Base-by-base conservation (phyloP, 2,888 invertebrate species). In the Acleris cristana region DNA sequence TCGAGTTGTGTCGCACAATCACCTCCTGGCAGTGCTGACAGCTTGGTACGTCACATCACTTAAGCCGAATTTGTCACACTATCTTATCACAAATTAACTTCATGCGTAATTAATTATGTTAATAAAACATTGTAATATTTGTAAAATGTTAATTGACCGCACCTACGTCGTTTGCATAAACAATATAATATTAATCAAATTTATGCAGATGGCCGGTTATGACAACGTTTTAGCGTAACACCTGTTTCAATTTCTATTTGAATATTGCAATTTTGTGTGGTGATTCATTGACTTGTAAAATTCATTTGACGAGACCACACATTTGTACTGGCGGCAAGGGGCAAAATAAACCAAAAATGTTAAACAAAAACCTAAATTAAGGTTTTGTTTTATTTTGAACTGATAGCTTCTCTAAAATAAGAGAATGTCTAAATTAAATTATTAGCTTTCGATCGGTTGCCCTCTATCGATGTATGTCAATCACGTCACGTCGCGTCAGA, bases 1-100 rank as follows among this genome's bases (percentile, higher is more conserved):
- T 88, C 87, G 79, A 81, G 79, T 82, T 79, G 80, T 85, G 85
- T 81, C 83, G 84, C 82, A 80, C 80, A 80, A 82, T 86, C 83
- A 82, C 74, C 74, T 64, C 75, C 74, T 60, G 69, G 80, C 79
- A 80, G 74, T 70, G 72, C 71, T 64, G 70, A 58, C 74, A 34
- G 26, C 60, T 55, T 21, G 70, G 78, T 76, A 55, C 56, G 49
- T n/a, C 18, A 49, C 40, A n/a, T 56, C 49, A 18, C 40, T 56
- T 61, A 40, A 58, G 53, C 45, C 48, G 44, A 66, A 69, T 69
- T 67, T 62, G 67, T 66, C 62, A 53, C 57, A 53, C 58, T 23
- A 56, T 23, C 30, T 40, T 48, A 65, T 61, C 56, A 57, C 30
- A 40, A 40, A 40, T 48, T 48, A 67, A 57, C 44, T 58, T 63